Conservation (phyloP, 2,888 invertebrate genomes). For the Spatulosminthurus flaviceps region DNA sequence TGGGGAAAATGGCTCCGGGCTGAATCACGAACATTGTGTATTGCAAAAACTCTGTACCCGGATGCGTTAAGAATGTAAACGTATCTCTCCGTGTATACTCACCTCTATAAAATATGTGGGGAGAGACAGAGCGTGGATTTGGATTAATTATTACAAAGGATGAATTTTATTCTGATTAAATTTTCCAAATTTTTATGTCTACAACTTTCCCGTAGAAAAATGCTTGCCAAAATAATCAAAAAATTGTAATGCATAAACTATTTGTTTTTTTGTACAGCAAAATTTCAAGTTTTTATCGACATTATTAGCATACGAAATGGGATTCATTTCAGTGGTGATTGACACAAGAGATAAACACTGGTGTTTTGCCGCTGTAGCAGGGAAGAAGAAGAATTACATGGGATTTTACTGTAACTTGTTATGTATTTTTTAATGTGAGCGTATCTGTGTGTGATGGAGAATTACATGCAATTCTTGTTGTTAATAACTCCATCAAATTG, state of each 20-base stretch:
- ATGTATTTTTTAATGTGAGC: neutral
- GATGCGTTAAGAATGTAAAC: neutral
- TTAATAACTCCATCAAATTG: conserved; percentile 12
- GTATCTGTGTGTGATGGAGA: neutral
- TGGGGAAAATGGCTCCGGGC: neutral
- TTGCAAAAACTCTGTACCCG: neutral
- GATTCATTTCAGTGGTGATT: conserved; percentile 2
- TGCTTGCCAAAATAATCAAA: too few relatives aligned
- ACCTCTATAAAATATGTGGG: too few relatives aligned
- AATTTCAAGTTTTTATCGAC: conserved; percentile 5
- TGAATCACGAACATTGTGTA: neutral
- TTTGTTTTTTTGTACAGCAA: neutral
- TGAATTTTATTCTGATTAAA: neutral
- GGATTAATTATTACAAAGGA: neutral
- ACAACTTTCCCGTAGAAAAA: too few relatives aligned
- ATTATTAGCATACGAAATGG: neutral
- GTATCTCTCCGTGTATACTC: too few relatives aligned
- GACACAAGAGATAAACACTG: neutral
- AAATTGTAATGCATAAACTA: neutral
- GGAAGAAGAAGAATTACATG: too few relatives aligned
- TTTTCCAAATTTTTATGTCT: too few relatives aligned
- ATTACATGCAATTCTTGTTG: neutral
- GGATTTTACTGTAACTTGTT: too few relatives aligned
- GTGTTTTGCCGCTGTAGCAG: too few relatives aligned
- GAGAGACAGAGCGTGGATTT: neutral